Base-by-base conservation (phyloP, 1,140 invertebrate species). In the Lucilia sericata region DNA sequence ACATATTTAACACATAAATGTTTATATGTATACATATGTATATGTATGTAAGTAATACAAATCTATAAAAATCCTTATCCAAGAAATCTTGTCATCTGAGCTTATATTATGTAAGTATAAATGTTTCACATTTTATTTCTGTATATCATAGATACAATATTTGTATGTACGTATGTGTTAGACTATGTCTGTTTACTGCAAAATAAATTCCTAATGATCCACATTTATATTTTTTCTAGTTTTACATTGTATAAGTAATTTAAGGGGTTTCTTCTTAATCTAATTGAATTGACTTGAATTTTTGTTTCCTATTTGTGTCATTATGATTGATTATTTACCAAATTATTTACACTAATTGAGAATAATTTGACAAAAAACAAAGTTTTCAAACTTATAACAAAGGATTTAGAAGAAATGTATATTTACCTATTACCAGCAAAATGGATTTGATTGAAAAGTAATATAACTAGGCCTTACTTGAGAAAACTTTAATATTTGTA, bases 291-390 rank as follows among this genome's bases (percentile, higher is more conserved):
- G 60, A 70, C 8, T 70, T 19, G 60, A 19, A 21, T 19, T 21
- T 70, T 70, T 70, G 19, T 70, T 70, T 70, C 60, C 60, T 21
- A 17, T 70, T 21, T 70, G 60, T 70, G 60, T 21, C 60, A 70
- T 19, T 70, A 70, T 70, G 60, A 70, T 70, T 70, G 60, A 70
- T 70, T 70, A 70, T 70, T 70, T 70, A 21, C 17, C 17, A 70
- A 70, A 70, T 21, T 70, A 70, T 70, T 60, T 21, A 70, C 19
- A 21, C 17, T 70, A 70, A 21, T 70, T 70, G 17, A 70, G n/a
- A 70, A 70, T 70, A 70, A 70, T 21, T 70, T 70, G 60, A 70
- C 5, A 21, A 70, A 70, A 65, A 30, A 30, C 25, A 30, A 70
- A 60, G 60, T 70, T 70, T 42, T 42, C 42, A 42, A 42, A 42